Evolutionary conservation across 2,888 invertebrate genomes (phyloP).

Genomic region (Craniophora ligustri): DNA sequence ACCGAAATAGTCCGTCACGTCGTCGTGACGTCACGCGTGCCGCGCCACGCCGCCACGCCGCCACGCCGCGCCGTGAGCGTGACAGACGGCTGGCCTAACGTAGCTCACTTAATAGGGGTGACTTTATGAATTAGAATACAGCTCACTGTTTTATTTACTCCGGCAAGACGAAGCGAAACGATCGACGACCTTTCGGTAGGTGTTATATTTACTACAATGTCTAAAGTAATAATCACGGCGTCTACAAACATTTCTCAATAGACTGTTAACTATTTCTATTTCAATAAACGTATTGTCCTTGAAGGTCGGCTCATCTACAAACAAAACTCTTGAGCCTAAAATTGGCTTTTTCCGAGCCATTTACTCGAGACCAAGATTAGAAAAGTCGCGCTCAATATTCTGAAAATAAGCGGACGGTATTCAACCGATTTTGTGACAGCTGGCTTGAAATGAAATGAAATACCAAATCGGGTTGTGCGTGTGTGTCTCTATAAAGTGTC

Average conservation of each 20-base stretch:
- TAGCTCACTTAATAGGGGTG: neutral
- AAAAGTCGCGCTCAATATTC: conserved; percentile 2
- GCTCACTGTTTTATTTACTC: neutral
- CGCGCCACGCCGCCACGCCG: neutral
- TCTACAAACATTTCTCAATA: too few relatives aligned
- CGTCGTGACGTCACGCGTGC: neutral
- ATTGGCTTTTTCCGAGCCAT: conserved; percentile 1
- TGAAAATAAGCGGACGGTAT: neutral
- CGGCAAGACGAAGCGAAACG: too few relatives aligned
- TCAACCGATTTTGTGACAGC: too few relatives aligned
- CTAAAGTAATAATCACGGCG: too few relatives aligned
- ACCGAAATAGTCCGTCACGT: conserved; percentile 11
- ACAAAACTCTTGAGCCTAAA: neutral
- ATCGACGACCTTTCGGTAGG: too few relatives aligned
- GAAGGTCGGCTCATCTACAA: neutral
- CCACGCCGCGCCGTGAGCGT: too few relatives aligned
- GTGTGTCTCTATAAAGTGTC: too few relatives aligned
- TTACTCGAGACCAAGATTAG: neutral
- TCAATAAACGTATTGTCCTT: neutral
- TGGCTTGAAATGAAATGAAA: neutral
- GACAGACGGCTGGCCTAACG: neutral
- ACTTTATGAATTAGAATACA: neutral
- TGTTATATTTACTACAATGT: too few relatives aligned
- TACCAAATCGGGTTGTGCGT: neutral
- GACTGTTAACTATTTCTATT: neutral